These are phyloP conservation scores for Pungitius pungitius DNA, from an alignment of 2,113 vertebrate genomes.

Conservation along the genomic window DNA sequence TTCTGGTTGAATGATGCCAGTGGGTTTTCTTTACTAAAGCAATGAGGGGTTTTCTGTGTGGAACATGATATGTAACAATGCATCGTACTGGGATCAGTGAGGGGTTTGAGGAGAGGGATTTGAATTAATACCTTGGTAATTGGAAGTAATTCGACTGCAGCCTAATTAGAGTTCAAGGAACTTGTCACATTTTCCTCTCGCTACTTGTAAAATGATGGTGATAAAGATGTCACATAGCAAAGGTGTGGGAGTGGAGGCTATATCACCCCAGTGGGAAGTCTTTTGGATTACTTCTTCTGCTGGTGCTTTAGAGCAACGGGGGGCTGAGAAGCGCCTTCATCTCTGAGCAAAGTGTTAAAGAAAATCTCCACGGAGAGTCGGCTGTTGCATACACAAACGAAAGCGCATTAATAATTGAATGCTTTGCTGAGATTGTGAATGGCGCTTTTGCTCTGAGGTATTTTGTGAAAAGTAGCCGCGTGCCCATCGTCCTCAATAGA, in stretches of 20 bases:
- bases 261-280: conserved; percentile 44
- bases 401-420: conserved; percentile 52
- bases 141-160: conserved; percentile 69
- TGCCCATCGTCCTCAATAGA: conserved; percentile 38
- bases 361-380: conserved; percentile 27
- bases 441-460: conserved; percentile 28
- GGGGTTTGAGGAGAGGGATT: conserved; percentile 52
- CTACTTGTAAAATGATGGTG: conserved; percentile 26
- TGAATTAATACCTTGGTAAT: conserved; percentile 74
- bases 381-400: conserved; percentile 41
- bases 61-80: conserved; percentile 47
- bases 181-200: conserved; percentile 61
- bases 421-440: conserved; percentile 1
- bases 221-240: conserved; percentile 66
- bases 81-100: conserved; percentile 64
- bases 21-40: conserved; percentile 15
- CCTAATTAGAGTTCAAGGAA: conserved; percentile 71
- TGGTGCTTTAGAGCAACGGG: conserved; percentile 33
- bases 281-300: conserved; percentile 42
- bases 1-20: conserved; percentile 4
- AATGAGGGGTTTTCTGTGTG: conserved; percentile 3
- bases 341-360: conserved; percentile 39
- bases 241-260: conserved; percentile 39
- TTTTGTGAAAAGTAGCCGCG: conserved; percentile 19
- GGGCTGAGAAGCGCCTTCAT: conserved; percentile 39